A percentile compares a stretch with the other conserved stretches of the same genome.
Conservation (phyloP, 2,888 invertebrate species). For the Pardosa pseudoannulata region DNA sequence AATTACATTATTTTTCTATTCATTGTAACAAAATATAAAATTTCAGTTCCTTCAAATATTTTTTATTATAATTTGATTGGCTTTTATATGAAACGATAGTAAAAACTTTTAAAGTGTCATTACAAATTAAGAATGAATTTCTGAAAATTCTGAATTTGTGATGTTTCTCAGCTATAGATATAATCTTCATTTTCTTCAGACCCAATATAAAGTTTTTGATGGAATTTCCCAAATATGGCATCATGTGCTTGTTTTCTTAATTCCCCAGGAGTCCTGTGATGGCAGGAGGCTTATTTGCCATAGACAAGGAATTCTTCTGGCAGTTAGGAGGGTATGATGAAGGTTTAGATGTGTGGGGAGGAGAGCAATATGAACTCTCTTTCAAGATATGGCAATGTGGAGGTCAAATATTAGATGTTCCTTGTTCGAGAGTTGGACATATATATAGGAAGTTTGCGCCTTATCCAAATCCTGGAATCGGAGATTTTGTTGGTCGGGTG, state of each 20-base stretch:
- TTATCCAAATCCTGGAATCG: constrained; percentile 92
- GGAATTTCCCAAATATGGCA: background rate
- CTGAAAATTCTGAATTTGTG: no score
- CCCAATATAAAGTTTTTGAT: background rate
- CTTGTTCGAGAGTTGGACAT: constrained; percentile 94
- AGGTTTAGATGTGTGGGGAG: constrained; percentile 97
- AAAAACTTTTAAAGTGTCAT: no score
- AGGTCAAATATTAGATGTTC: constrained; percentile 92
- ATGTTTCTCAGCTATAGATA: no score
- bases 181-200: background rate
- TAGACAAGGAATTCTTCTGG: constrained; percentile 94
- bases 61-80: no score
- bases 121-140: no score
- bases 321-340: constrained; percentile 95
- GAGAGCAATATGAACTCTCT: constrained; percentile 97
- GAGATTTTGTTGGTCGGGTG: constrained; percentile 90
- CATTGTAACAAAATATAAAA: no score
- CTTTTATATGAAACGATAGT: no score
- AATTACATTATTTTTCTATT: no score
- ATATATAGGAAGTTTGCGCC: constrained; percentile 91
- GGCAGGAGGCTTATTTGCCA: constrained; percentile 99
- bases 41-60: no score
- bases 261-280: constrained; percentile 90
- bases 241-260: background rate
- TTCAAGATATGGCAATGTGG: constrained; percentile 99